Conservation (phyloP, 2,888 invertebrate species). For the Cryptophagus acutangulus region DNA sequence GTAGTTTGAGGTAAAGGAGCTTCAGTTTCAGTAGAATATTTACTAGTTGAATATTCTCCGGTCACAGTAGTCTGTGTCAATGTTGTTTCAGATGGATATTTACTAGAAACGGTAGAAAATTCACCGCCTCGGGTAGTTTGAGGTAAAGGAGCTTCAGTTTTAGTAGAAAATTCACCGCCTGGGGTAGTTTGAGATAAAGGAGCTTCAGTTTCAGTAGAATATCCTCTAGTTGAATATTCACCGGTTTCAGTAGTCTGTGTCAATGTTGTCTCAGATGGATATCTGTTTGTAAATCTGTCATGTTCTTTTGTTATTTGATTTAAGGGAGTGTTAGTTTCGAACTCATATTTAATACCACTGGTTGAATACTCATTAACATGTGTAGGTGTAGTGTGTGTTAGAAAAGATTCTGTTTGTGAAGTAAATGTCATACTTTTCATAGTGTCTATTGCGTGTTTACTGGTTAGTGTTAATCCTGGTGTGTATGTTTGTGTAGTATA, state of each 20-base stretch:
- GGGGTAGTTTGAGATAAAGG: background rate
- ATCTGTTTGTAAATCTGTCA: background rate
- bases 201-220: background rate
- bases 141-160: constrained; percentile 6
- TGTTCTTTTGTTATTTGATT: background rate
- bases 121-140: too few relatives aligned
- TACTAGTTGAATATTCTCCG: background rate
- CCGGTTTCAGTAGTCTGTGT: constrained; percentile 2
- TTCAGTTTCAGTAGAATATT: constrained; percentile 5
- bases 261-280: constrained; percentile 1
- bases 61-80: constrained; percentile 1
- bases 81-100: too few relatives aligned
- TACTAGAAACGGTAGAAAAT: too few relatives aligned
- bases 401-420: constrained; percentile 1
- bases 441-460: constrained; percentile 10
- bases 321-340: background rate
- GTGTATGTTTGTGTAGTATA: constrained; percentile 8
- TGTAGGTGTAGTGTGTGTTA: too few relatives aligned
- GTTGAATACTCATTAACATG: too few relatives aligned
- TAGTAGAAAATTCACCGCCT: background rate
- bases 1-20: constrained; percentile 1
- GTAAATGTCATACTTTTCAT: background rate
- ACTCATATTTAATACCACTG: too few relatives aligned
- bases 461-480: constrained; percentile 12
- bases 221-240: background rate